A percentile compares a stretch with the other conserved stretches of the same genome.
Evolutionary conservation across 2,797 vertebrate genomes (phyloP).

Genomic region (Pseudocheirus occidentalis): DNA sequence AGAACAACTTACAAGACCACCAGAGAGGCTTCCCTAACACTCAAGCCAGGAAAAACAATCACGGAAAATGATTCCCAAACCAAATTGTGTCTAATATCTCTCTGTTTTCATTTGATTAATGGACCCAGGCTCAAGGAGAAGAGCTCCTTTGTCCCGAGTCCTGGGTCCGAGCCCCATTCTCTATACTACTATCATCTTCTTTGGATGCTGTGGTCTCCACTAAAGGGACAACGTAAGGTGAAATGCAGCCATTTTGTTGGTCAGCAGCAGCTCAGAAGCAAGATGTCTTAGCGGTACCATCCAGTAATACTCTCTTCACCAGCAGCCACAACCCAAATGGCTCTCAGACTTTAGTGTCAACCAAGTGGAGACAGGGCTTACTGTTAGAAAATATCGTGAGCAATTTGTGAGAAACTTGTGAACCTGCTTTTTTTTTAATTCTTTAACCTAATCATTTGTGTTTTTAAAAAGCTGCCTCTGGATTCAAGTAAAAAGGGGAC

Average conservation of each 20-base stretch:
- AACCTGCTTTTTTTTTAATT: slow-evolving; percentile 42
- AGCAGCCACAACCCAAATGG: slow-evolving; percentile 33
- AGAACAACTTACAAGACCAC: slow-evolving; percentile 66
- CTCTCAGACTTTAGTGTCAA: slow-evolving; percentile 43
- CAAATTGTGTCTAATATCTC: neutral
- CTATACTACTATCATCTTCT: slow-evolving; percentile 63
- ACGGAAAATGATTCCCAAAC: slow-evolving; percentile 44
- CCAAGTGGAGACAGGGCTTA: slow-evolving; percentile 40
- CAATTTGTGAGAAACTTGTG: slow-evolving; percentile 50
- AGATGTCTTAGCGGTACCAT: slow-evolving; percentile 54
- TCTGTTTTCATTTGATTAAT: slow-evolving; percentile 43
- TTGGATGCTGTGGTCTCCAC: slow-evolving; percentile 54
- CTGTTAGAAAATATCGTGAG: slow-evolving; percentile 57
- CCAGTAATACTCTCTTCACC: slow-evolving; percentile 11
- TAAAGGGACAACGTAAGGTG: slow-evolving; percentile 53
- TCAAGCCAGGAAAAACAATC: slow-evolving; percentile 57
- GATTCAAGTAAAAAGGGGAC: slow-evolving; percentile 10
- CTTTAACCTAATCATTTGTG: slow-evolving; percentile 55
- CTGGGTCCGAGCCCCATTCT: slow-evolving; percentile 58
- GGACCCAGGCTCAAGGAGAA: slow-evolving; percentile 59
- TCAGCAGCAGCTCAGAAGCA: slow-evolving; percentile 60
- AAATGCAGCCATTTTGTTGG: slow-evolving; percentile 74
- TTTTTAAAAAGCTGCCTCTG: slow-evolving; percentile 59
- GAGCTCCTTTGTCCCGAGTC: slow-evolving; percentile 36
- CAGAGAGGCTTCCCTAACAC: slow-evolving; percentile 62